These are phyloP conservation scores for Nansenia antarctica DNA, from an alignment of 2,113 vertebrate species.

Conservation along the genomic window DNA sequence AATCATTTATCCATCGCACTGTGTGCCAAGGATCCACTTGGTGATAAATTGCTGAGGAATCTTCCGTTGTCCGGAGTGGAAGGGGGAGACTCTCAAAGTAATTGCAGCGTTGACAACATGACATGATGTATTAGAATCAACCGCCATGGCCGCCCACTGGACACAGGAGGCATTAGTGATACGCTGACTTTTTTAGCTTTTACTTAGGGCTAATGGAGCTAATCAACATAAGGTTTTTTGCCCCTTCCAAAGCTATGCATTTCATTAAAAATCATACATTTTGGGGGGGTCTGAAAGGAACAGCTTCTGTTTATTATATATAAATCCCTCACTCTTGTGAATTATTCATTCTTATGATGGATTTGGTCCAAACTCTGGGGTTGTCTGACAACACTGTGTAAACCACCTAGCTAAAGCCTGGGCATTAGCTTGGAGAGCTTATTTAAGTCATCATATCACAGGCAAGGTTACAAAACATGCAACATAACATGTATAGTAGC, in stretches of 20 bases:
- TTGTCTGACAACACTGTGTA: too few species aligned
- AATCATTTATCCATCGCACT: conserved; percentile 24
- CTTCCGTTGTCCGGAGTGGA: conserved; percentile 14
- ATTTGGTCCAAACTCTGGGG: too few species aligned
- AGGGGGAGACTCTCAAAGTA: conserved; percentile 19
- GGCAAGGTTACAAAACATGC: too few species aligned
- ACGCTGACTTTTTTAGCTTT: conserved; percentile 26
- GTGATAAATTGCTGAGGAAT: conserved; percentile 29
- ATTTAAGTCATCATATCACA: too few species aligned
- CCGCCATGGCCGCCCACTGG: conserved; percentile 16
- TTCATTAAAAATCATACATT: too few species aligned
- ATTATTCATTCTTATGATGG: not conserved
- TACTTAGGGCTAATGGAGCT: not conserved
- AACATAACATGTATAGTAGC: too few species aligned
- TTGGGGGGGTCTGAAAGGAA: too few species aligned
- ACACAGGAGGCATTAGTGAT: conserved; percentile 1
- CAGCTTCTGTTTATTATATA: too few species aligned
- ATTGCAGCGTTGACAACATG: conserved; percentile 45
- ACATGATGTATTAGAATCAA: conserved; percentile 39
- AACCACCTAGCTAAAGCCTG: too few species aligned
- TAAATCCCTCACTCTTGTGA: too few species aligned
- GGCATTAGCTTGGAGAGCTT: too few species aligned
- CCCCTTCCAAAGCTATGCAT: not conserved
- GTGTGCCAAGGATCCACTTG: conserved; percentile 22
- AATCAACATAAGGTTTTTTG: not conserved